Evolutionary conservation across 2,888 invertebrate species (phyloP).

Genomic region (Deroplatys truncata): DNA sequence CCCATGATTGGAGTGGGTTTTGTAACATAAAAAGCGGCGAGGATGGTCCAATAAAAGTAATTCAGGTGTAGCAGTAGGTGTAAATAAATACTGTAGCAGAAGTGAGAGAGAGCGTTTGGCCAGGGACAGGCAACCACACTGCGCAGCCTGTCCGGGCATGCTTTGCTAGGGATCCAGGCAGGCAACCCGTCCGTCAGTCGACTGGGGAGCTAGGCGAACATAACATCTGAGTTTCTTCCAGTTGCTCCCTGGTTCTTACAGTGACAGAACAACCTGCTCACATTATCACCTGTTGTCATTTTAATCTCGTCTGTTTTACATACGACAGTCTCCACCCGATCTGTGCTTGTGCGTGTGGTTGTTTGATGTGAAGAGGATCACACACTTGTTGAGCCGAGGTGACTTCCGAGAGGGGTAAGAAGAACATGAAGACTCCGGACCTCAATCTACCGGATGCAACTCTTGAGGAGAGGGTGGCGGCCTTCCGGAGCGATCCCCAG

Average conservation of each 20-base stretch:
- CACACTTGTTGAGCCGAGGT: background rate
- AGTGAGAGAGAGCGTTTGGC: background rate
- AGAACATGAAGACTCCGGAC: background rate
- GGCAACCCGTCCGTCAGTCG: background rate
- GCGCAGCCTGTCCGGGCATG: background rate
- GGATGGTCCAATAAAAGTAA: background rate
- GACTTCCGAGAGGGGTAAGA: background rate
- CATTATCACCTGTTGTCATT: background rate
- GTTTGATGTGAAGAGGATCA: background rate
- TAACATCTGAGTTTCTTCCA: background rate
- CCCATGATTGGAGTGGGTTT: too few relatives aligned
- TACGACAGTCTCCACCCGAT: background rate
- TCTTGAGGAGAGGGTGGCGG: conserved; percentile 41
- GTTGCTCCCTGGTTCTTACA: background rate
- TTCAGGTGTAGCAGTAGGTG: background rate
- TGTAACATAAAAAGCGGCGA: background rate
- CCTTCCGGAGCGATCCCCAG: conserved; percentile 45
- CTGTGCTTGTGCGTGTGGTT: background rate
- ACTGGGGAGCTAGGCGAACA: background rate
- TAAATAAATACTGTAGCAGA: background rate
- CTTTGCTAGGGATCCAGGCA: background rate
- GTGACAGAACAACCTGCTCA: background rate
- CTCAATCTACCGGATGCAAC: background rate
- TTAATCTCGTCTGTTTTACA: too few relatives aligned
- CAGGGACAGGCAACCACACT: background rate